These are phyloP conservation scores for Drosophila paramelanica DNA, from an alignment of 2,888 invertebrate genomes.

Conservation along the genomic window DNA sequence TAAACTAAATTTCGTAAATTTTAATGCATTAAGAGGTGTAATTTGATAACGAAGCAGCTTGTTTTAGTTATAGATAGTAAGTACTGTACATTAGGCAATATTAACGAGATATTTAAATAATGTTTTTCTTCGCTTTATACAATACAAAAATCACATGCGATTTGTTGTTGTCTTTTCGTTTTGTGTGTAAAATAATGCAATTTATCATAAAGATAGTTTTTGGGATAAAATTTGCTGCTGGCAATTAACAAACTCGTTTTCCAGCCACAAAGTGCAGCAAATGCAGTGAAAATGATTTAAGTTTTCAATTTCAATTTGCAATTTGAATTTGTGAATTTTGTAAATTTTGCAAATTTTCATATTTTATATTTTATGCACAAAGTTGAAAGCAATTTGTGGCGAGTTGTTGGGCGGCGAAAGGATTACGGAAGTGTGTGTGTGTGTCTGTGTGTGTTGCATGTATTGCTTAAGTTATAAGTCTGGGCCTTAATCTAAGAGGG, in stretches of 20 bases:
- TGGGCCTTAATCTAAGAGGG: slow-evolving; percentile 69
- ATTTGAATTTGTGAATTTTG: slow-evolving; percentile 24
- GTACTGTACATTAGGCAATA: slow-evolving; percentile 53
- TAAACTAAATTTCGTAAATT: slow-evolving; percentile 19
- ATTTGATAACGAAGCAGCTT: slow-evolving; percentile 47
- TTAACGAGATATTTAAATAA: slow-evolving; percentile 31
- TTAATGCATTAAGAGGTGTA: slow-evolving; percentile 39
- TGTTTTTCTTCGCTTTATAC: slow-evolving; percentile 42
- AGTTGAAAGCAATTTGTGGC: slow-evolving; percentile 52
- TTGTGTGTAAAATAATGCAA: slow-evolving; percentile 11
- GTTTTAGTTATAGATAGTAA: slow-evolving; percentile 37
- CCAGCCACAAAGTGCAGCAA: slow-evolving; percentile 24
- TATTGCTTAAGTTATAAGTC: slow-evolving; percentile 67
- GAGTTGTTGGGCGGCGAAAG: slow-evolving; percentile 39
- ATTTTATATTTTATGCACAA: slow-evolving; percentile 28
- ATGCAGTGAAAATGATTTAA: background rate
- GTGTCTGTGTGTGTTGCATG: background rate
- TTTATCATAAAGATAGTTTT: slow-evolving; percentile 1
- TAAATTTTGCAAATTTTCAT: slow-evolving; percentile 15
- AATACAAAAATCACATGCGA: slow-evolving; percentile 71
- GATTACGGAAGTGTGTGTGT: background rate
- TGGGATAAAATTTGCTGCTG: slow-evolving; percentile 24
- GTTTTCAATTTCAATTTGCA: slow-evolving; percentile 35
- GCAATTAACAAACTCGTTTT: slow-evolving; percentile 43
- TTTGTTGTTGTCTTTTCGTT: slow-evolving; percentile 36